Base-by-base conservation (phyloP, 2,888 invertebrate genomes). In the Busseola fusca region DNA sequence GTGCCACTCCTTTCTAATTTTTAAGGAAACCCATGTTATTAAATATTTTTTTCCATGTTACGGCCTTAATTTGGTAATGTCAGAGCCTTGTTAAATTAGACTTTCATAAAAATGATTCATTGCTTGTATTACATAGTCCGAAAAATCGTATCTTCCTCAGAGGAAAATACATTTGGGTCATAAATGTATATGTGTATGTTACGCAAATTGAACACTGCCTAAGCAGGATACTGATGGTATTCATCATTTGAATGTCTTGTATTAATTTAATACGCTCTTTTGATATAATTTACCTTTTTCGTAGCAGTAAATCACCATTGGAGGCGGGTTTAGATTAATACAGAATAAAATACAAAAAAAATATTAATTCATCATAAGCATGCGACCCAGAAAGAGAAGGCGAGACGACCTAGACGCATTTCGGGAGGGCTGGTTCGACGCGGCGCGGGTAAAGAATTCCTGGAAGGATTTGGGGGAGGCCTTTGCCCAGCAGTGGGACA, bases 71-170 rank as follows among this genome's bases (percentile, higher is more conserved):
- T 59, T 56, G 30, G 21, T 60, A 52, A 78, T 76, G 73, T 56
- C n/a, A 48, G 72, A 40, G 54, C 48, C 52, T 62, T 48, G 77
- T n/a, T n/a, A 54, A n/a, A 45, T 64, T 64, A 48, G 59, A 25
- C 37, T 56, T 66, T 54, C 30, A 58, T 54, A 30, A 14, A 63
- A 62, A 75, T 70, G 65, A 80, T 80, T 54, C 66, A 78, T 80
- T 74, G 12, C 60, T 72, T 64, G 64, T 64, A 42, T 12, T 48
- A 72, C 34, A 59, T 27, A 18, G 25, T 25, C 45, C 37, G 14
- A 78, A 77, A 74, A 78, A 58, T 34, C 21, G 16, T 63, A 52
- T 71, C 40, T 64, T 21, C 54, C 27, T 60, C 52, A 0, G 45
- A 25, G 25, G 27, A 57, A 67, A 30, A 42, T 54, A 76, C 7